These are phyloP conservation scores for Daktulosphaira vitifoliae DNA, from an alignment of 1,140 invertebrate species.

Conservation along the genomic window DNA sequence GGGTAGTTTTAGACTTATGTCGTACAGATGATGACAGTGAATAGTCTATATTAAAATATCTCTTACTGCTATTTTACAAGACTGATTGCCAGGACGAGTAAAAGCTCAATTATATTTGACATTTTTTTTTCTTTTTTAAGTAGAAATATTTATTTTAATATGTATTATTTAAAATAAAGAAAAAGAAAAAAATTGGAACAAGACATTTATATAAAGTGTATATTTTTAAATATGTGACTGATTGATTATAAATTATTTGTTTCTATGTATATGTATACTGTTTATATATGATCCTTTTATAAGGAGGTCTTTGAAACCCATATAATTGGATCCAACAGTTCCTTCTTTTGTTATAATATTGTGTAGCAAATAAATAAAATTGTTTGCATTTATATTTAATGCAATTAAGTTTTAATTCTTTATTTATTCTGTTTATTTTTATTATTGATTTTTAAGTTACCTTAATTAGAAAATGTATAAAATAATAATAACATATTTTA, in stretches of 20 bases:
- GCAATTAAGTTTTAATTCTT: constrained; percentile 18
- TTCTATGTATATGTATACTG: constrained; percentile 22
- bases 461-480: not conserved
- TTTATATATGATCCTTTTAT: constrained; percentile 11
- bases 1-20: constrained; percentile 30
- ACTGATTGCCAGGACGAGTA: constrained; percentile 28
- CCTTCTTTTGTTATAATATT: constrained; percentile 13
- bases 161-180: no score
- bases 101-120: constrained; percentile 22
- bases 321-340: constrained; percentile 15
- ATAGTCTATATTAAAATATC: constrained; percentile 12
- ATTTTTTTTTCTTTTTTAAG: not conserved
- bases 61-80: constrained; percentile 14
- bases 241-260: no score
- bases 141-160: no score
- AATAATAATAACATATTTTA: no score
- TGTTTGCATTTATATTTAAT: constrained; percentile 28
- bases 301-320: not conserved
- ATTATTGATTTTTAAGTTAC: constrained; percentile 12
- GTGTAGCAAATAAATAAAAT: constrained; percentile 5
- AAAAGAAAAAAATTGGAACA: not conserved
- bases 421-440: constrained; percentile 26
- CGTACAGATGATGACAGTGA: constrained; percentile 29
- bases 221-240: constrained; percentile 29
- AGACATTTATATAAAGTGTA: constrained; percentile 23